Conservation (phyloP, 23 tunicate genomes). For the Halocynthia roretzi region DNA sequence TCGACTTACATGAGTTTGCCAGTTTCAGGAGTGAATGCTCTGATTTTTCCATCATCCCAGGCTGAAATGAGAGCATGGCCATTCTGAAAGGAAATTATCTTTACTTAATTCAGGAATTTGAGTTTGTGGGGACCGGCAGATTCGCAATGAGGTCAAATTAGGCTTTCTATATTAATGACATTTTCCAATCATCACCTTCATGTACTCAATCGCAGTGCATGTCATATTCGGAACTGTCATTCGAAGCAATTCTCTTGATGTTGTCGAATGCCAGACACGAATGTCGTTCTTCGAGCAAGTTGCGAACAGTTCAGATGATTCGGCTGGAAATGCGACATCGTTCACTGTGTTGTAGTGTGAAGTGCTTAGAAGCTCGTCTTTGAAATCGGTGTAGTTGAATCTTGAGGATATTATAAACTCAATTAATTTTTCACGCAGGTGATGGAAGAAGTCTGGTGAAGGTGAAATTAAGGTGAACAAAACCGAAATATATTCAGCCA, state of each 20-base stretch:
- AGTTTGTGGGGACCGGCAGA: not conserved
- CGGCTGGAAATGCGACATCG: constrained; percentile 84
- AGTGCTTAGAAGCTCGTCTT: constrained; percentile 62
- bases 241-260: constrained; percentile 75
- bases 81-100: constrained; percentile 31
- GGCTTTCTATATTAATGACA: not conserved
- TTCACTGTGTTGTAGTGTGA: constrained; percentile 70
- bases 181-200: constrained; percentile 24
- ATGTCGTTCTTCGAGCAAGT: constrained; percentile 82
- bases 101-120: not conserved
- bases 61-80: constrained; percentile 82
- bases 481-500: not conserved
- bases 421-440: not conserved
- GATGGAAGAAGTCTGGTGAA: not conserved
- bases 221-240: constrained; percentile 89
- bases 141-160: not conserved
- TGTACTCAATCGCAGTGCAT: constrained; percentile 82
- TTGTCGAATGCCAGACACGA: constrained; percentile 82
- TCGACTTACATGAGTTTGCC: constrained; percentile 44
- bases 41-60: constrained; percentile 95
- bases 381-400: constrained; percentile 77
- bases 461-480: not conserved
- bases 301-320: constrained; percentile 62
- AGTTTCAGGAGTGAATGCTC: constrained; percentile 75
- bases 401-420: constrained; percentile 13